Conservation (phyloP, 2,888 invertebrate species). For the Bhutanitis thaidina region DNA sequence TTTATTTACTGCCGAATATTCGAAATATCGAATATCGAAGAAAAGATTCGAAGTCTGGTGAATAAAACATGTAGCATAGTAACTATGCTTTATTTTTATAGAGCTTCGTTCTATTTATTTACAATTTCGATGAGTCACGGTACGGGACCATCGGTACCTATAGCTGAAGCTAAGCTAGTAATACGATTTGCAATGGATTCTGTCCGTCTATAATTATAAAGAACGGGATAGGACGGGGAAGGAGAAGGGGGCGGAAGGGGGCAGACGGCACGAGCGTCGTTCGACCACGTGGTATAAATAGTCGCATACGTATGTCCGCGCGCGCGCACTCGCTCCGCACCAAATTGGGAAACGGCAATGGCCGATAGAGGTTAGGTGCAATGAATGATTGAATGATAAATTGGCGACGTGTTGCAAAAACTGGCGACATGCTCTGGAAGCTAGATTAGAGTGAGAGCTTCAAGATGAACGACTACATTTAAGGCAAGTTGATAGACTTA, state of each 20-base stretch:
- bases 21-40: too few relatives aligned
- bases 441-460: not conserved
- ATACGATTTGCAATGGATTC: conserved; percentile 63
- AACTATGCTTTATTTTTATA: not conserved
- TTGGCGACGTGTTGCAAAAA: not conserved
- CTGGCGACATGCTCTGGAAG: not conserved
- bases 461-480: not conserved
- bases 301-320: conserved; percentile 61
- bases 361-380: conserved; percentile 26
- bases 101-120: conserved; percentile 26
- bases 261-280: conserved; percentile 28
- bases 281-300: conserved; percentile 70
- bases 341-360: conserved; percentile 65
- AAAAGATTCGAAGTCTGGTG: too few relatives aligned
- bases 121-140: conserved; percentile 42
- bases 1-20: too few relatives aligned
- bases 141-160: conserved; percentile 35
- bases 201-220: conserved; percentile 65
- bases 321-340: conserved; percentile 53
- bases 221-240: conserved; percentile 42
- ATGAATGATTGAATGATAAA: conserved; percentile 16
- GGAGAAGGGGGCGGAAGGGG: conserved; percentile 23
- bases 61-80: too few relatives aligned
- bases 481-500: not conserved
- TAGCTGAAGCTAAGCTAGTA: conserved; percentile 26